Percentiles rank a stretch among this genome's conserved stretches.
phyloP scores from a whole-genome alignment of 1,140 invertebrate genomes.

The Hestina assimilis region DNA sequence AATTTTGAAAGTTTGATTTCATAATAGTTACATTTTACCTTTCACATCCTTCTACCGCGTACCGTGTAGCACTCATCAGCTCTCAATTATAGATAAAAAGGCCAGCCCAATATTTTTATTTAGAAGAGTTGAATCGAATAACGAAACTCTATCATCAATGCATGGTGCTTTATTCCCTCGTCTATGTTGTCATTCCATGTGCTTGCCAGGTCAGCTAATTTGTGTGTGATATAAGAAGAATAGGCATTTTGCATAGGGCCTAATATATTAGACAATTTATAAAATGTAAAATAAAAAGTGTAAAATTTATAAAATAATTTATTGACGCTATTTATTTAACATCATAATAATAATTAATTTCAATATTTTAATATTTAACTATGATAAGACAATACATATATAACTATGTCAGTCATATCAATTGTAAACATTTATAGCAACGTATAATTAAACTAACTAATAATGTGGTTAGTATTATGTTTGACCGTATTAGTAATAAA shows the following conservation, averaged over 20 bases:
- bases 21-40: conserved; percentile 14
- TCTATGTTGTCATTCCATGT: conserved; percentile 55
- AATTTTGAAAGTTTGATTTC: background rate
- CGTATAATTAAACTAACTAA: background rate
- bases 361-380: too few species aligned
- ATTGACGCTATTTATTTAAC: too few species aligned
- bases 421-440: too few species aligned
- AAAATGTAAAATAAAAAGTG: too few species aligned
- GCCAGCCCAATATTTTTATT: conserved; percentile 19
- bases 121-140: conserved; percentile 24
- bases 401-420: too few species aligned
- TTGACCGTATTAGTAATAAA: background rate
- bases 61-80: conserved; percentile 70
- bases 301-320: too few species aligned
- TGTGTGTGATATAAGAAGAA: background rate
- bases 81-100: conserved; percentile 23
- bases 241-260: too few species aligned
- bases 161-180: conserved; percentile 56
- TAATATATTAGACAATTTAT: too few species aligned
- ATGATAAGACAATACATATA: too few species aligned
- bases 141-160: conserved; percentile 43
- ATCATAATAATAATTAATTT: too few species aligned
- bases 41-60: conserved; percentile 44
- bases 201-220: conserved; percentile 22
- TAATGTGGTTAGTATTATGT: background rate